phyloP scores from a whole-genome alignment of 2,113 vertebrate species.

The Corapipo altera region DNA sequence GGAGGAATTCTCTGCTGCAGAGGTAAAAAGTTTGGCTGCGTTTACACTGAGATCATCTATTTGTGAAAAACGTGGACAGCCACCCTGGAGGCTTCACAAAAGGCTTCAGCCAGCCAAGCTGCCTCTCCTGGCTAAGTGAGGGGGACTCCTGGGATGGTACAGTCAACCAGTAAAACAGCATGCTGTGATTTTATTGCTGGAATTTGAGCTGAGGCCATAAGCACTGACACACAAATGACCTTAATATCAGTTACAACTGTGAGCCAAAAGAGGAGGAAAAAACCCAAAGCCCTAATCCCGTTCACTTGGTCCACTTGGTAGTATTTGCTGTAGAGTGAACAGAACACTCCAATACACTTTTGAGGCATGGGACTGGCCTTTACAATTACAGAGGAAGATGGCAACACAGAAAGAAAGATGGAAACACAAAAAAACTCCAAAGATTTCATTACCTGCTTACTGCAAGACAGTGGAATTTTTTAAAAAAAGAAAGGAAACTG shows the following conservation, averaged over 20 bases:
- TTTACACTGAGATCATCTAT: neutral
- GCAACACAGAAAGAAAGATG: neutral
- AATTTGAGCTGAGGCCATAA: slow-evolving; percentile 11
- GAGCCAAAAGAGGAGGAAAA: neutral
- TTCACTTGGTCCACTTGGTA: neutral
- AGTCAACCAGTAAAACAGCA: neutral
- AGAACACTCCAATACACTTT: neutral
- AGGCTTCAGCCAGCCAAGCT: neutral
- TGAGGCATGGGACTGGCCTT: neutral
- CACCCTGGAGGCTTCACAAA: neutral
- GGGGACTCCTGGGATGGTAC: neutral
- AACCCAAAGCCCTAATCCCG: neutral
- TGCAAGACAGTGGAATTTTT: neutral
- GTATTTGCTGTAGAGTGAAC: neutral
- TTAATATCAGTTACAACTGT: neutral
- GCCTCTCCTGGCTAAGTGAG: neutral
- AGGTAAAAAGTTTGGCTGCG: slow-evolving; percentile 44
- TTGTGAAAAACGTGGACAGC: neutral
- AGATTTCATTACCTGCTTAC: slow-evolving; percentile 28
- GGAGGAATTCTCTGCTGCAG: slow-evolving; percentile 68
- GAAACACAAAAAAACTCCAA: neutral
- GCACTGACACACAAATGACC: neutral
- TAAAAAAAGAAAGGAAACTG: neutral
- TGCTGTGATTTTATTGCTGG: neutral
- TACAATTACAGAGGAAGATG: neutral